phyloP scores from a whole-genome alignment of 2,113 vertebrate species.

The Ammodytes dubius region DNA sequence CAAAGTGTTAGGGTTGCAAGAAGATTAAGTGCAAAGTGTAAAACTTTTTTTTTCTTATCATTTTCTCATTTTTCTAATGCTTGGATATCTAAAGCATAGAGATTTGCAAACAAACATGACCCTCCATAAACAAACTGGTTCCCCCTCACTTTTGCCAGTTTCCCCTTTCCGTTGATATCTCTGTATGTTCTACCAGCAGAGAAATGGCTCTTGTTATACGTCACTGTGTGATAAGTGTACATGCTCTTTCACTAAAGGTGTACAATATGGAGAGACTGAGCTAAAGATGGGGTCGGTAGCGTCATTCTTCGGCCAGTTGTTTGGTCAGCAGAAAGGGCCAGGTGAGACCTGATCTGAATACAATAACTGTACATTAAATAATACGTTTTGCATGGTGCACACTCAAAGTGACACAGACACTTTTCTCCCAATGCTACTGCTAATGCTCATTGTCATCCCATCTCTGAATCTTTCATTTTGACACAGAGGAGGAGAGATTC shows the following conservation, averaged over 20 bases:
- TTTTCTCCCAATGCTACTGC: background rate
- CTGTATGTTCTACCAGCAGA: background rate
- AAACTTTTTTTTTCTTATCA: background rate
- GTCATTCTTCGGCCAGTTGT: slow-evolving; percentile 80
- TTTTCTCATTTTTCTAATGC: background rate
- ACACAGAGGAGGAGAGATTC: slow-evolving; percentile 87
- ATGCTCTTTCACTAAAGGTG: slow-evolving; percentile 67
- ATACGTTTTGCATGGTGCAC: background rate
- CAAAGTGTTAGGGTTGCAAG: background rate
- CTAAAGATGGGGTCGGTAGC: slow-evolving; percentile 81
- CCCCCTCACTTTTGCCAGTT: slow-evolving; percentile 19
- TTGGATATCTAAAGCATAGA: background rate
- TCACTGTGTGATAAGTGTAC: background rate
- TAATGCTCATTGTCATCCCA: background rate
- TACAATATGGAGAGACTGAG: slow-evolving; percentile 77
- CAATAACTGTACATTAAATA: background rate
- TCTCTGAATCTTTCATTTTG: background rate
- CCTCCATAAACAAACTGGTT: slow-evolving; percentile 9
- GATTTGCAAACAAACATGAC: background rate
- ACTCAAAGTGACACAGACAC: background rate
- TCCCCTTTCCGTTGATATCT: background rate
- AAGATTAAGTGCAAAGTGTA: too few relatives aligned
- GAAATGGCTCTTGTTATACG: background rate
- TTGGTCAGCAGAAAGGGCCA: slow-evolving; percentile 74
- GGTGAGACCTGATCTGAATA: slow-evolving; percentile 76